Evolutionary conservation across 92 coral and sea anemone species (phyloP).

Genomic region (Zoanthus sansibaricus): DNA sequence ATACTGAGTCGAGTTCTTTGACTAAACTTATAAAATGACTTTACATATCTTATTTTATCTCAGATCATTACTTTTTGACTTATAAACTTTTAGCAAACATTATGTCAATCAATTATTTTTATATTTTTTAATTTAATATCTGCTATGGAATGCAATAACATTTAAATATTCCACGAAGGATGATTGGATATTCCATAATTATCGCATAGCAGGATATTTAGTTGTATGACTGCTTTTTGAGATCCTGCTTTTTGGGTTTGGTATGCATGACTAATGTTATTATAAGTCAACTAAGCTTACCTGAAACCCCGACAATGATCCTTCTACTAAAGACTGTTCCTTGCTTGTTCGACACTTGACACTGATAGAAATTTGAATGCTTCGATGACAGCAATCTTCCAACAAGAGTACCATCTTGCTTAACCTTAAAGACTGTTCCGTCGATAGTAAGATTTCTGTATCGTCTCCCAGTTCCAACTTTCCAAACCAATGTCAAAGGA

Average conservation of each 20-base stretch:
- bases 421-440: not conserved
- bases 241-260: not conserved
- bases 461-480: not conserved
- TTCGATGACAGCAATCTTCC: not conserved
- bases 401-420: not conserved
- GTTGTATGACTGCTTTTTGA: not conserved
- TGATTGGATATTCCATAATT: too few species aligned
- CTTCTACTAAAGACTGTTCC: slow-evolving; percentile 24
- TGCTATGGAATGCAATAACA: too few species aligned
- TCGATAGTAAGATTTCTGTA: not conserved
- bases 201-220: too few species aligned
- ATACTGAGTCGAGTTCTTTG: too few species aligned
- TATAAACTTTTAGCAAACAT: too few species aligned
- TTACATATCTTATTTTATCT: too few species aligned
- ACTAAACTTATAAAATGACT: too few species aligned
- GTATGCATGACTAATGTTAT: not conserved
- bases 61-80: too few species aligned
- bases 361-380: slow-evolving; percentile 26
- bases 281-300: not conserved
- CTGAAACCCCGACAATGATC: slow-evolving; percentile 10
- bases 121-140: too few species aligned
- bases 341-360: slow-evolving; percentile 26
- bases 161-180: too few species aligned
- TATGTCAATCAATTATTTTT: too few species aligned
- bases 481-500: slow-evolving; percentile 25